Base-by-base conservation (phyloP, 2,888 invertebrate genomes). In the Tiphia femorata region DNA sequence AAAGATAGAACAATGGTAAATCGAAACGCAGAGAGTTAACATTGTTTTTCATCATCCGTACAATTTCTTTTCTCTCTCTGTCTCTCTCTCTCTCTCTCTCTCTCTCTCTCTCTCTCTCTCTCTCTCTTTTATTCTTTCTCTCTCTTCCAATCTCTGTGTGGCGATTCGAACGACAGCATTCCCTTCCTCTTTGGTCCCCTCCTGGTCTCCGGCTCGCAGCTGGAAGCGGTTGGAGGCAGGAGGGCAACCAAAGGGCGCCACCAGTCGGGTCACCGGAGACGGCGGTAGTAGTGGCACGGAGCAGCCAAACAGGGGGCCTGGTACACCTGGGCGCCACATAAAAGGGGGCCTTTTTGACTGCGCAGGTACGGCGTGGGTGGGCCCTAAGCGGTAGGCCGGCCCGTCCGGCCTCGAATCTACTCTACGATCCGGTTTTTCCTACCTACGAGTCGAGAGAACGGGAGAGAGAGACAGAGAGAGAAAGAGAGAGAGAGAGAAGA, bases 381-480 rank as follows among this genome's bases (percentile, higher is more conserved):
- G 73, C 75, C 76, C 67, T 64, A 76, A 73, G 67, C 68, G 66
- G 72, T 72, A 75, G 75, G 72, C 68, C 64, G 73, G 72, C 54
- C 70, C 66, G 50, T 19, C 48, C 67, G 58, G 41, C 59, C 63
- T 63, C 62, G 59, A 44, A 48, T 63, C 64, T 58, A 55, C 55
- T 53, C 58, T 55, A 51, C 29, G 49, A 64, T 57, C 63, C 67
- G 56, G 67, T 65, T 66, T 69, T 64, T 58, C 17, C 16, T 12
- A 10, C 8, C n/a, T 14, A 19, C 12, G 8, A 16, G 7, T 25
- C 23, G 17, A 21, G 16, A 17, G 12, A 8, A 21, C 40, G 30
- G 19, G 5, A 8, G 16, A 14, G 25, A 12, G 12, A 42, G 25
- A 12, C 8, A n/a, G 21, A 42, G 23, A 25, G 19, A 19, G 42